A percentile compares a stretch with the other conserved stretches of the same genome.
Evolutionary conservation across 2,888 invertebrate species (phyloP).

Genomic region (Drosophila dives): DNA sequence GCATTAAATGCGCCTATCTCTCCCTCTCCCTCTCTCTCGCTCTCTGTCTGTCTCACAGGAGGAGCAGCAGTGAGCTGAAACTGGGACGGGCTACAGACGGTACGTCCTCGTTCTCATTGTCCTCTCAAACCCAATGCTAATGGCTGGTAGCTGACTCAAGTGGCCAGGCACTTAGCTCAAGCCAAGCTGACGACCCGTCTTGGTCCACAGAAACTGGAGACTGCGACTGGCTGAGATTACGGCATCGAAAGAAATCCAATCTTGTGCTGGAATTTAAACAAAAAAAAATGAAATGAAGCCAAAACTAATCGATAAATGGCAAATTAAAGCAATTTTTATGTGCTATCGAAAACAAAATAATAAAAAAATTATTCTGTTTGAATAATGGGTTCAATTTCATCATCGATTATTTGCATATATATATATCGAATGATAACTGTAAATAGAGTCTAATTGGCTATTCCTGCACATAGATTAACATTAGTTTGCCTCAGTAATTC

Average conservation of each 20-base stretch:
- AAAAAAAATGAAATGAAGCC: neutral
- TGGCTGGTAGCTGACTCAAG: slow-evolving; percentile 55
- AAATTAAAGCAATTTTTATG: neutral
- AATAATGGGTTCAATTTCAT: neutral
- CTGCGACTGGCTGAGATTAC: neutral
- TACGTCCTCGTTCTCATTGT: slow-evolving; percentile 8
- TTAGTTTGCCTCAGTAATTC: neutral
- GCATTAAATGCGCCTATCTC: slow-evolving; percentile 45
- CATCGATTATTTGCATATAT: no score
- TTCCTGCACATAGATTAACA: neutral
- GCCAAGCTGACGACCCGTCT: slow-evolving; percentile 35
- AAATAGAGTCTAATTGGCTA: neutral
- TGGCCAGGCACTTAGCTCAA: slow-evolving; percentile 54
- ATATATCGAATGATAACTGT: neutral
- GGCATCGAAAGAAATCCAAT: slow-evolving; percentile 1
- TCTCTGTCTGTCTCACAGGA: neutral
- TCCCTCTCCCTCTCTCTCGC: no score
- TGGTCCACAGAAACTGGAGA: slow-evolving; percentile 4
- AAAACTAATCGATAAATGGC: slow-evolving; percentile 5
- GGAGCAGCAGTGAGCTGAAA: slow-evolving; percentile 6
- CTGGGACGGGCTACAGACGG: slow-evolving; percentile 15
- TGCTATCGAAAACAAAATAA: neutral
- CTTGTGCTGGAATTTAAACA: slow-evolving; percentile 13
- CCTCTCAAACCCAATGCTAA: slow-evolving; percentile 26
- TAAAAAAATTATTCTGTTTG: no score